A percentile compares a stretch with the other conserved stretches of the same genome.
Conservation (phyloP, 64 coral and sea anemone species). For the Porites australiensis region DNA sequence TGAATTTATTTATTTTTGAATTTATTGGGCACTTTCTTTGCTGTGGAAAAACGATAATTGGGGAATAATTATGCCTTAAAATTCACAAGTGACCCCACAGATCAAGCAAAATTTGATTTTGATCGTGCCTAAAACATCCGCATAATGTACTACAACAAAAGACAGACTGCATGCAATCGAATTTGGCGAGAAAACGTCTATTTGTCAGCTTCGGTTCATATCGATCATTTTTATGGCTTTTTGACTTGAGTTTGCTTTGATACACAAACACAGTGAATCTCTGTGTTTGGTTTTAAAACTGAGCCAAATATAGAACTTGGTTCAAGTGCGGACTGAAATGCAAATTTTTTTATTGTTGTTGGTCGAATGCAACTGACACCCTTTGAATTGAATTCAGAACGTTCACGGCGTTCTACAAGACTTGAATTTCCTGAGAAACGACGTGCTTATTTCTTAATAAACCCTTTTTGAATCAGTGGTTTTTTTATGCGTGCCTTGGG, state of each 20-base stretch:
- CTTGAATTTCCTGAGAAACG: neutral
- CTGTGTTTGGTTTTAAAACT: neutral
- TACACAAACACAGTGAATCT: neutral
- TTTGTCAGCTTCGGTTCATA: neutral
- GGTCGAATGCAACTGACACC: neutral
- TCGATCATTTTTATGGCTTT: slow-evolving; percentile 6
- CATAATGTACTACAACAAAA: neutral
- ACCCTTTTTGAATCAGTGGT: neutral
- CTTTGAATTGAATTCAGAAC: neutral
- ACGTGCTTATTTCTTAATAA: no score
- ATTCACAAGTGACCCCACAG: neutral
- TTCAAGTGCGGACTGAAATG: neutral
- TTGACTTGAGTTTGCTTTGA: neutral
- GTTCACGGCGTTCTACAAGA: neutral
- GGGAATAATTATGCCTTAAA: neutral
- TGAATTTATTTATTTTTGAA: neutral
- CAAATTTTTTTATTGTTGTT: slow-evolving; percentile 5
- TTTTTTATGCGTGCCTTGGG: neutral
- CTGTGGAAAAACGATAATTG: neutral
- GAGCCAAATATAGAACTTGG: neutral
- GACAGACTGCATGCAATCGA: neutral
- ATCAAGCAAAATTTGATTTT: neutral
- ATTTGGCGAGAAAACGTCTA: neutral
- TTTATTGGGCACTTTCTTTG: neutral
- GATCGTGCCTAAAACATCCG: neutral